Base-by-base conservation (phyloP, 2,113 vertebrate genomes). In the Channa maculata region DNA sequence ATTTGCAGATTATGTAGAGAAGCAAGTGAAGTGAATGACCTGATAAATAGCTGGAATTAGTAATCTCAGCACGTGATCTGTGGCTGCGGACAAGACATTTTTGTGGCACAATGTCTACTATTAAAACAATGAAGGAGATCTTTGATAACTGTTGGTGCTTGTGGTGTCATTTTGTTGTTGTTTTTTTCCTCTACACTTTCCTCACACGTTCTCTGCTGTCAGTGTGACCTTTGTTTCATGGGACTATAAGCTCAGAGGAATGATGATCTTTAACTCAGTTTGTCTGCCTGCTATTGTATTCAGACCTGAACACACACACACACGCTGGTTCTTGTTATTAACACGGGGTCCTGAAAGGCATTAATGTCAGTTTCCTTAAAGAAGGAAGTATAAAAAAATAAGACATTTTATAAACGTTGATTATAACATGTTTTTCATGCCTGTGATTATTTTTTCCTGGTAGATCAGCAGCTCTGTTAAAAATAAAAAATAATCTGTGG, bases 111-210 rank as follows among this genome's bases (percentile, higher is more conserved):
- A 77, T 89, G 89, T 91, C 88, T 66, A 89, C 63, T 83, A 90
- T 92, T 88, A 92, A 91, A 88, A 89, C 60, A 67, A 87, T 91
- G 90, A 92, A 93, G 91, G 88, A 94, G 87, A 92, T 86, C 81
- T 93, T 93, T 91, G 90, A 90, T 93, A 92, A 88, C 67, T 37
- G 51, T 39, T 83, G 46, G 58, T 86, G 62, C 77, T 72, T 39
- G 3, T 41, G 69, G 59, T 72, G 71, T 15, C 0, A 34, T 64
- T 71, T 15, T 34, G 12, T 24, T 24, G 24, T 24, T 24, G 24
- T 24, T 24, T 24, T 24, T 1, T 15, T 14, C 3, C 8, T 8
- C 15, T 36, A 2, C 43, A 13, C 24, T 14, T 49, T 65, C 33
- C 12, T 34, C 36, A 12, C 11, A 49, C 14, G 37, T 37, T 15